phyloP scores from a whole-genome alignment of 2,888 invertebrate species.

The Silvanus unidentatus region DNA sequence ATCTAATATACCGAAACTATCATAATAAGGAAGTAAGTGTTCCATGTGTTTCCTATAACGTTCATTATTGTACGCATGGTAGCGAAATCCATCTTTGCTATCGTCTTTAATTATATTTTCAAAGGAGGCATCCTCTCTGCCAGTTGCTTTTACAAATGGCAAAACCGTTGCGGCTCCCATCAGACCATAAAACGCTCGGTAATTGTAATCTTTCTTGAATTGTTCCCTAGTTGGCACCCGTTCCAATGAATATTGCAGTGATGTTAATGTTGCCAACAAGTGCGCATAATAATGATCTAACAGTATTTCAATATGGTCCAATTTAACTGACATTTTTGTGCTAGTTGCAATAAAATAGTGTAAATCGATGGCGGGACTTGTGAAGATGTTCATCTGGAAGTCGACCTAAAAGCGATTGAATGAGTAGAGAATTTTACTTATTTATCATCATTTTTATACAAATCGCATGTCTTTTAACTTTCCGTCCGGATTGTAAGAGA shows the following conservation, averaged over 20 bases:
- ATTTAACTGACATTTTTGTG: conserved; percentile 32
- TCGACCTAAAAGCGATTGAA: conserved; percentile 43
- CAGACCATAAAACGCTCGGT: conserved; percentile 36
- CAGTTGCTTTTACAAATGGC: conserved; percentile 35
- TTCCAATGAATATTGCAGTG: conserved; percentile 33
- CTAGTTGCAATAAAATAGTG: conserved; percentile 48
- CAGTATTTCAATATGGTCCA: conserved; percentile 31
- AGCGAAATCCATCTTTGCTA: conserved; percentile 31
- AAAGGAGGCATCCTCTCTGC: conserved; percentile 35
- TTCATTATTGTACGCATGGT: conserved; percentile 37
- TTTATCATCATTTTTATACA: conserved; percentile 26
- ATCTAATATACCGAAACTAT: conserved; percentile 33
- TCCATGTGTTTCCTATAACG: conserved; percentile 33
- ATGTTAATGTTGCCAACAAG: conserved; percentile 29
- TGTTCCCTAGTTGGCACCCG: conserved; percentile 35
- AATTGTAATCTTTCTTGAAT: conserved; percentile 33
- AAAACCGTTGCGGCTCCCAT: conserved; percentile 35
- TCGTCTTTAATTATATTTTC: conserved; percentile 33
- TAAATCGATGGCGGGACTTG: conserved; percentile 46
- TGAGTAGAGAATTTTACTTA: background rate
- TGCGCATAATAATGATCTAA: conserved; percentile 37
- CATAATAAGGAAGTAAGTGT: conserved; percentile 35
- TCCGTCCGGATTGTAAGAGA: conserved; percentile 43
- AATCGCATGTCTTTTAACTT: conserved; percentile 39
- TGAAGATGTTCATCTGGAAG: conserved; percentile 45